Evolutionary conservation across 2,797 vertebrate species (phyloP).

Genomic region (Odontamblyopus rebecca): DNA sequence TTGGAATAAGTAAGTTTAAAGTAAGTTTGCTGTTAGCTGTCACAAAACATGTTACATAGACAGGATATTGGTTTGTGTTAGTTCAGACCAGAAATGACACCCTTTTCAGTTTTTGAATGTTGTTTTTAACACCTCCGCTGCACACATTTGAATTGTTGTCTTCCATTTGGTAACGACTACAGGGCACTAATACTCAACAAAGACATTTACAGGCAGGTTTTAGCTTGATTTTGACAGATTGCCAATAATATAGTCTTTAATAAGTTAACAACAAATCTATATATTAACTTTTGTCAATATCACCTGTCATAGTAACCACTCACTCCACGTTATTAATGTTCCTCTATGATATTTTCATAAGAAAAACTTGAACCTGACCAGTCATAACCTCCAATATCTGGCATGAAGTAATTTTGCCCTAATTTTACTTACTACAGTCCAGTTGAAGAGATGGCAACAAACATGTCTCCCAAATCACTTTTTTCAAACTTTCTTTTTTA

Average conservation of each 20-base stretch:
- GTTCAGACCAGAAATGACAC: too few relatives aligned
- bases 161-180: neutral
- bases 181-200: neutral
- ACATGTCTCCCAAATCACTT: neutral
- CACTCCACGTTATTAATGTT: too few relatives aligned
- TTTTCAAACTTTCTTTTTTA: neutral
- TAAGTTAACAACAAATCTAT: neutral
- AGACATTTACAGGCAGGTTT: neutral
- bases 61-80: too few relatives aligned
- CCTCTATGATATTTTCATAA: too few relatives aligned
- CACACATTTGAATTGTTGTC: neutral
- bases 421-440: neutral
- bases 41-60: constrained; percentile 3
- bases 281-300: neutral
- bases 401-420: neutral
- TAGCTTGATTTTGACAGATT: neutral
- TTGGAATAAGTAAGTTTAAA: constrained; percentile 20
- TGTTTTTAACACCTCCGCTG: neutral
- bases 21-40: constrained; percentile 8
- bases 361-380: too few relatives aligned
- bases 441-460: neutral
- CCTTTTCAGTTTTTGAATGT: neutral
- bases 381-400: neutral
- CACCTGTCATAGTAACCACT: too few relatives aligned
- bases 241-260: neutral